Base-by-base conservation (phyloP, 2,888 invertebrate genomes). In the Alsophila aescularia region DNA sequence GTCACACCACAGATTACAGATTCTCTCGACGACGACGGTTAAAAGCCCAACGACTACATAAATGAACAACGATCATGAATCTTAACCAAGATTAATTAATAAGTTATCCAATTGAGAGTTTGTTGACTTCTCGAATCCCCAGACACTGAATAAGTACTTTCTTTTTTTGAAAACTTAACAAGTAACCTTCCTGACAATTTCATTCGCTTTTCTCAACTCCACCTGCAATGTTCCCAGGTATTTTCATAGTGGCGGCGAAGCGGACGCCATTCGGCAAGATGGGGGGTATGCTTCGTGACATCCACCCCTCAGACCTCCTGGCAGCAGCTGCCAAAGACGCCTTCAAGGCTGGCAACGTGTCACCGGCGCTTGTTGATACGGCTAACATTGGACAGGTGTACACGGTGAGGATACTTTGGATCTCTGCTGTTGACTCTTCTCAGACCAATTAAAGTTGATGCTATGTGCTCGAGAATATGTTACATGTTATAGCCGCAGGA, bases 181-280 rank as follows among this genome's bases (percentile, higher is more conserved):
- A 18, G 18, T 4, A 18, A 18, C 5, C 18, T 18, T 18, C 2
- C 18, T 18, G 18, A 18, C 2, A 18, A 13, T 34, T n/a, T n/a
- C n/a, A n/a, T n/a, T n/a, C 13, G 15, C 35, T 35, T 14, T 8
- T 13, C n/a, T n/a, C 29, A 29, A n/a, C 29, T 29, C 2, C 2
- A 29, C 29, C 29, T n/a, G 1, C n/a, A 29, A 12, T 2, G 10
- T 10, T n/a, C 45, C 2, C 71, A 97, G 98, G 97, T 72, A 93
- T 98, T 63, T 97, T 95, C 81, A 95, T 98, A 86, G 98, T 99
- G 64, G 98, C 96, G 66, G 99, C 98, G 0, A 99, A 99, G 85
- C 94, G 99, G 48, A 99, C 99, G 7, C 97, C 99, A 5, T 99
- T 99, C 86, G 99, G 99, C 40, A 95, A 98, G 27, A 97, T 96